These are phyloP conservation scores for Spinus pinus DNA, from an alignment of 2,797 vertebrate genomes.

Conservation along the genomic window DNA sequence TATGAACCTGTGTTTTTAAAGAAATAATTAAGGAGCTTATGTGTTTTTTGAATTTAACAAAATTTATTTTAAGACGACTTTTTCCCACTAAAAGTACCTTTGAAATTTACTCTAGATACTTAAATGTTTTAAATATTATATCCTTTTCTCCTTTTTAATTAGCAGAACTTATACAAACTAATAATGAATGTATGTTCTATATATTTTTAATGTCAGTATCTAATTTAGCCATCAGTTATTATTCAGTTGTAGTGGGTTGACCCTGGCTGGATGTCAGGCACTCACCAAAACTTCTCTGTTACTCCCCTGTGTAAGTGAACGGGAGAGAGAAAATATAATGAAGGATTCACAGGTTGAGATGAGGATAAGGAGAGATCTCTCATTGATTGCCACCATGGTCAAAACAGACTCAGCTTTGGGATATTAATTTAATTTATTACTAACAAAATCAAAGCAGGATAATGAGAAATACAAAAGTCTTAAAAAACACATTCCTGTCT, in stretches of 20 bases:
- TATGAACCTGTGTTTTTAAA: accelerated
- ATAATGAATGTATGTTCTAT: background rate
- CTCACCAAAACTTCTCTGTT: background rate
- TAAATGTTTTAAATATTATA: background rate
- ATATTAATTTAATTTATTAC: background rate
- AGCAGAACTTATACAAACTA: background rate
- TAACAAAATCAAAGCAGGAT: background rate
- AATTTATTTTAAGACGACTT: background rate
- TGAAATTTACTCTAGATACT: background rate
- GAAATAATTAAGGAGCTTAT: accelerated
- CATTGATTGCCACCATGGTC: background rate
- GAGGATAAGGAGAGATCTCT: background rate
- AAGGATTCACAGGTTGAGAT: accelerated
- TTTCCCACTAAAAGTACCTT: background rate
- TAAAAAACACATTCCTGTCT: background rate
- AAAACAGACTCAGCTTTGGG: background rate
- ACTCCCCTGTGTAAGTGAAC: accelerated
- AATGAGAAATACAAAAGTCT: background rate
- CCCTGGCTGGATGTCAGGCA: background rate
- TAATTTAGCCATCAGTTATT: background rate
- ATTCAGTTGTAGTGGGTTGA: background rate
- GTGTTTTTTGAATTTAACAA: background rate
- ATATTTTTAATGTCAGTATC: background rate
- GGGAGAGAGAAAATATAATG: background rate
- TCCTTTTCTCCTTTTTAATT: background rate